phyloP scores from a whole-genome alignment of 2,888 invertebrate species.

The Loripinus fragilis region DNA sequence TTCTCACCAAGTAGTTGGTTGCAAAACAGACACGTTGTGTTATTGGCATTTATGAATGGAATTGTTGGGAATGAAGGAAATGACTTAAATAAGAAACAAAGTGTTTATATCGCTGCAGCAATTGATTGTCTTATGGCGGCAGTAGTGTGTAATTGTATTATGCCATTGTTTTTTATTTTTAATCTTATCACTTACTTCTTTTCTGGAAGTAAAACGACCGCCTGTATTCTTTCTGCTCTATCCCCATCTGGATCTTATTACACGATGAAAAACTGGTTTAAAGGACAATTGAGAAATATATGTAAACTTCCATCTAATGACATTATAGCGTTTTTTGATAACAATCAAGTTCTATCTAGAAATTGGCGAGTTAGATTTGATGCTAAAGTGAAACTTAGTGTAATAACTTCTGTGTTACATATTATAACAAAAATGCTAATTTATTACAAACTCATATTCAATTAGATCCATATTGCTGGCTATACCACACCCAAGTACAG shows the following conservation, averaged over 20 bases:
- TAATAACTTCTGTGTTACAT: conserved; percentile 11
- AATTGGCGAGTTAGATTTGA: conserved; percentile 20
- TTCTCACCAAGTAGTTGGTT: background rate
- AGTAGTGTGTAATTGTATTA: background rate
- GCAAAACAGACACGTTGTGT: background rate
- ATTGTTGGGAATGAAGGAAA: background rate
- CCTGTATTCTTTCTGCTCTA: background rate
- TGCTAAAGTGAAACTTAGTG: conserved; percentile 13
- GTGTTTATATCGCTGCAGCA: background rate
- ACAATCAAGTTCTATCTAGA: conserved; percentile 15
- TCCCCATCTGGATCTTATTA: background rate
- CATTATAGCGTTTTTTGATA: background rate
- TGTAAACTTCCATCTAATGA: background rate
- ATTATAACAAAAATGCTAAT: background rate
- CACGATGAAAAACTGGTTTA: conserved; percentile 3
- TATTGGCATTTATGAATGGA: background rate
- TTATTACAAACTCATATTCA: background rate
- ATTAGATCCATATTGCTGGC: conserved; percentile 11
- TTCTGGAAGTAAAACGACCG: too few relatives aligned
- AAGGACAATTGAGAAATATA: background rate
- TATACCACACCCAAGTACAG: background rate
- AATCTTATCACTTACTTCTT: too few relatives aligned
- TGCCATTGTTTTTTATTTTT: background rate
- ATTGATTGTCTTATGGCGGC: background rate
- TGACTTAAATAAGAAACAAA: background rate